Conservation (phyloP, 2,888 invertebrate genomes). For the Seira ritae region DNA sequence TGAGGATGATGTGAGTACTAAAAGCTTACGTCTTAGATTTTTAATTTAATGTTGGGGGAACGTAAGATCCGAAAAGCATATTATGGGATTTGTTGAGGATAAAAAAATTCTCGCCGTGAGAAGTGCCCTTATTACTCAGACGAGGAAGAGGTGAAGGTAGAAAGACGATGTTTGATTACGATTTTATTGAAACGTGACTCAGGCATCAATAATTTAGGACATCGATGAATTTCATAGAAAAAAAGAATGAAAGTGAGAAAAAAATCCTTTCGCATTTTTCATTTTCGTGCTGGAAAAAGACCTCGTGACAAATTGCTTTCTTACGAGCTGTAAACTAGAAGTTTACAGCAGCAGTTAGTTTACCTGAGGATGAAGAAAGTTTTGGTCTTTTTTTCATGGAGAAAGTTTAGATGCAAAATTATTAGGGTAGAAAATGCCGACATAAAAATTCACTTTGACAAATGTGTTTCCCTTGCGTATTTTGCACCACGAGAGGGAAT, state of each 20-base stretch:
- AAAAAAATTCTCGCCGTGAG: too few species aligned
- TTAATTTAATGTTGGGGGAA: not conserved
- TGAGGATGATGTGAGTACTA: too few species aligned
- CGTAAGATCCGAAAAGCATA: not conserved
- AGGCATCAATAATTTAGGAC: conserved; percentile 19
- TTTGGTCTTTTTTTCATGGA: not conserved
- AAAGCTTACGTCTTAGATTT: not conserved
- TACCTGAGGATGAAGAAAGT: not conserved
- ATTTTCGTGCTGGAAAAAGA: not conserved
- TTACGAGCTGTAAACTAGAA: conserved; percentile 26
- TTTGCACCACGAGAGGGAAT: too few species aligned
- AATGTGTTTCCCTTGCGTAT: not conserved
- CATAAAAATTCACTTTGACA: not conserved
- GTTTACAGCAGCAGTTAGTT: not conserved
- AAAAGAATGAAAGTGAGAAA: not conserved
- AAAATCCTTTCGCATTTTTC: not conserved
- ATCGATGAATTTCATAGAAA: not conserved
- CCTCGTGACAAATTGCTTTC: conserved; percentile 33
- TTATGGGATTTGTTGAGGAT: conserved; percentile 16
- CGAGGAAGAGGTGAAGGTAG: conserved; percentile 5
- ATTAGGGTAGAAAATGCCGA: not conserved
- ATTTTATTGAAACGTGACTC: conserved; percentile 44
- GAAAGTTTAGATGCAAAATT: not conserved
- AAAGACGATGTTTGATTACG: conserved; percentile 44
- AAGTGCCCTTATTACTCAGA: too few species aligned